These are phyloP conservation scores for Thamnaconus septentrionalis DNA, from an alignment of 2,113 vertebrate genomes.

Conservation along the genomic window DNA sequence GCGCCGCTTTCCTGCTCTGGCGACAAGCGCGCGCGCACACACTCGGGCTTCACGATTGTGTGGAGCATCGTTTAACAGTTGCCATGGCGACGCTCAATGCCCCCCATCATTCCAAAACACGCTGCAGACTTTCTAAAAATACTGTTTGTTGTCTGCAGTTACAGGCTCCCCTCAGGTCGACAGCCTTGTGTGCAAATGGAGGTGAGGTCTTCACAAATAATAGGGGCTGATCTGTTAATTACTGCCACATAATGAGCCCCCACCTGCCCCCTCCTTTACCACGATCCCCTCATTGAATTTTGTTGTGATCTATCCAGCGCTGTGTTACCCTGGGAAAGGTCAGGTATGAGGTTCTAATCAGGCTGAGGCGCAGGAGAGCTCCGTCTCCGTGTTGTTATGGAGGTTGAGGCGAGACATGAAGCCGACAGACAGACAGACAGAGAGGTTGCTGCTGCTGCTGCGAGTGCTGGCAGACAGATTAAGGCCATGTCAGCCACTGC, in stretches of 20 bases:
- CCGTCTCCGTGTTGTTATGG: slow-evolving; percentile 18
- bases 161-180: slow-evolving; percentile 46
- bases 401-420: slow-evolving; percentile 9
- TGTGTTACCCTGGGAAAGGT: slow-evolving; percentile 18
- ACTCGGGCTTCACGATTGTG: slow-evolving; percentile 13
- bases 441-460: slow-evolving; percentile 35
- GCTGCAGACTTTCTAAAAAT: slow-evolving; percentile 81
- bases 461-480: slow-evolving; percentile 51
- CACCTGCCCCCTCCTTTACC: slow-evolving; percentile 3
- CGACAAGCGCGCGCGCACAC: slow-evolving; percentile 36
- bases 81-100: slow-evolving; percentile 73
- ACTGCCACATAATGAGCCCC: not conserved
- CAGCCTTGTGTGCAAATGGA: slow-evolving; percentile 35
- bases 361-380: slow-evolving; percentile 13
- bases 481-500: slow-evolving; percentile 61
- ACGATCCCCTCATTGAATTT: not conserved
- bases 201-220: slow-evolving; percentile 19
- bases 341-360: slow-evolving; percentile 7
- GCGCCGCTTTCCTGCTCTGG: slow-evolving; percentile 30
- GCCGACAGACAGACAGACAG: slow-evolving; percentile 24
- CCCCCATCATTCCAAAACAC: slow-evolving; percentile 69
- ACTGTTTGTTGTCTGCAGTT: slow-evolving; percentile 59
- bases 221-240: not conserved
- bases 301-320: not conserved
- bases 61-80: slow-evolving; percentile 66